A percentile compares a stretch with the other conserved stretches of the same genome.
These are phyloP conservation scores for Tanypteryx hageni DNA, from an alignment of 2,888 invertebrate genomes.

Conservation along the genomic window DNA sequence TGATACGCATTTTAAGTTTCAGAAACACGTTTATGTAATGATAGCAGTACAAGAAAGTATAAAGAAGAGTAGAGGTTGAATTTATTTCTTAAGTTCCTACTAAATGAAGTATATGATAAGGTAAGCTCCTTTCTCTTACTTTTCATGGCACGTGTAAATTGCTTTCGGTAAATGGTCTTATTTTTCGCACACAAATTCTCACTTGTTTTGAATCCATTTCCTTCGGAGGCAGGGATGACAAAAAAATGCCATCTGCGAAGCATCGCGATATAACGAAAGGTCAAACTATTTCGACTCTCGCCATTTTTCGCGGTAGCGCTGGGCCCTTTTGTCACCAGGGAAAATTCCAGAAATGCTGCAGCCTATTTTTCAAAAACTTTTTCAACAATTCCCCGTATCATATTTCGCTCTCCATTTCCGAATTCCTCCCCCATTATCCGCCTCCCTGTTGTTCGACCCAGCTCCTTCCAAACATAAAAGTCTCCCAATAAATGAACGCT, in stretches of 20 bases:
- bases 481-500: not conserved
- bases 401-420: not conserved
- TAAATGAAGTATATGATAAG: too few relatives aligned
- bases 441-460: not conserved
- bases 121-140: too few relatives aligned
- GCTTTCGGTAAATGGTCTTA: too few relatives aligned
- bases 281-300: not conserved
- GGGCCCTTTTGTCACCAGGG: not conserved
- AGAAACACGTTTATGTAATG: too few relatives aligned
- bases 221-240: too few relatives aligned
- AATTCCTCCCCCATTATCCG: not conserved
- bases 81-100: too few relatives aligned
- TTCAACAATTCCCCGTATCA: not conserved
- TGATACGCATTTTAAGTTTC: too few relatives aligned
- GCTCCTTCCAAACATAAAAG: constrained; percentile 17
- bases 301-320: too few relatives aligned
- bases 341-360: not conserved
- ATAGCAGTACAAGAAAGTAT: too few relatives aligned
- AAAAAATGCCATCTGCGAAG: not conserved
- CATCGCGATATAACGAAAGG: not conserved
- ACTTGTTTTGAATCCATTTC: not conserved
- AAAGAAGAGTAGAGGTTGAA: too few relatives aligned
- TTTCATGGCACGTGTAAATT: too few relatives aligned
- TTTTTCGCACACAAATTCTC: not conserved
- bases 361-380: not conserved